Conservation (phyloP, 2,797 vertebrate species). For the Chelon auratus region DNA sequence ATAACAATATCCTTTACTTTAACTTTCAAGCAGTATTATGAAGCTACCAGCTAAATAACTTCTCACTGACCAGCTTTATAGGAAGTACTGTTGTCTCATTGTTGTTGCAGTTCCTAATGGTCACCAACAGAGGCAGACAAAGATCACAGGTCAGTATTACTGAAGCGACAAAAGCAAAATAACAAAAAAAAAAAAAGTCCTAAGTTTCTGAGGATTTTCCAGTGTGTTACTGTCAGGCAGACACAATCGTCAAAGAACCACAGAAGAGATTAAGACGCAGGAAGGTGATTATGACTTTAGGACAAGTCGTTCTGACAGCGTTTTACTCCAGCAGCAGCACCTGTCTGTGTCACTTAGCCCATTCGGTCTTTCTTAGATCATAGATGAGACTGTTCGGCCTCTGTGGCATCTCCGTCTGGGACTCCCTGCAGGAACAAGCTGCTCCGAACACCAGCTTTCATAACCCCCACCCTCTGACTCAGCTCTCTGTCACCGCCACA, state of each 20-base stretch:
- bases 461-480: slow-evolving; percentile 36
- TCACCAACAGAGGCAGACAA: slow-evolving; percentile 69
- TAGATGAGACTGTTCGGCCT: slow-evolving; percentile 38
- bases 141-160: slow-evolving; percentile 32
- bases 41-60: not conserved
- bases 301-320: slow-evolving; percentile 10
- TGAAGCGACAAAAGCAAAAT: not conserved
- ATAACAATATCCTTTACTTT: not conserved
- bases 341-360: slow-evolving; percentile 68
- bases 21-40: no score
- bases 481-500: slow-evolving; percentile 12
- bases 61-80: not conserved
- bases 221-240: not conserved
- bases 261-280: not conserved
- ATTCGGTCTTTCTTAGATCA: slow-evolving; percentile 36
- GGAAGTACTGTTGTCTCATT: not conserved
- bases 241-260: slow-evolving; percentile 1
- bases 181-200: not conserved
- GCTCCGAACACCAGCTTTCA: slow-evolving; percentile 33
- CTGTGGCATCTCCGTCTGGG: slow-evolving; percentile 40
- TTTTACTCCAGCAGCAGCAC: slow-evolving; percentile 45
- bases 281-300: not conserved
- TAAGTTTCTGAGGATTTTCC: not conserved
- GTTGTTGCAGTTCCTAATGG: slow-evolving; percentile 42
- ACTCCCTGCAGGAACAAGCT: slow-evolving; percentile 37